phyloP scores from a whole-genome alignment of 2,113 vertebrate species.

The Galbula dea region DNA sequence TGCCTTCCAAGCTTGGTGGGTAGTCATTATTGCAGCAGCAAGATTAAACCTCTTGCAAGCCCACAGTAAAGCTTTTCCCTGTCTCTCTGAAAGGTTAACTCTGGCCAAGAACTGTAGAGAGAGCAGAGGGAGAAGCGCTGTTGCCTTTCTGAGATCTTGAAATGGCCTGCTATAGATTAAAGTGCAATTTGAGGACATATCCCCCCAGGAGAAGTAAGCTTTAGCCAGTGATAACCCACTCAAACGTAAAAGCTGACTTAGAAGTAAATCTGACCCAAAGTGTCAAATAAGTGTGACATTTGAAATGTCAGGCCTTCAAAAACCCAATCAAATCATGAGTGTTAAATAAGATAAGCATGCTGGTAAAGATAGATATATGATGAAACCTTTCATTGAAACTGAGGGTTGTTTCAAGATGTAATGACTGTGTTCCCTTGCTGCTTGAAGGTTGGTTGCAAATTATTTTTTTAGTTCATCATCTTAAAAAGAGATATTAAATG shows the following conservation, averaged over 20 bases:
- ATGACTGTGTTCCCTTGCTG: not conserved
- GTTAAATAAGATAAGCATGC: not conserved
- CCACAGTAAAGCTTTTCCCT: not conserved
- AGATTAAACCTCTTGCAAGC: not conserved
- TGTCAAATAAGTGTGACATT: not conserved
- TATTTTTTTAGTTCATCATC: not conserved
- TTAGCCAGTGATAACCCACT: not conserved
- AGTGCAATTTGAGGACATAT: not conserved
- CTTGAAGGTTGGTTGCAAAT: slow-evolving; percentile 27
- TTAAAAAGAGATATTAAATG: slow-evolving; percentile 9
- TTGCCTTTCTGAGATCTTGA: not conserved
- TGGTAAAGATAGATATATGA: not conserved
- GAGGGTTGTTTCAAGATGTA: not conserved
- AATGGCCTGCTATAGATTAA: not conserved
- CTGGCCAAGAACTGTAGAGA: not conserved
- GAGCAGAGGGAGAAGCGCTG: not conserved
- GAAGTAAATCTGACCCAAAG: not conserved
- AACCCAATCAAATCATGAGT: not conserved
- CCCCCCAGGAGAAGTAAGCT: not conserved
- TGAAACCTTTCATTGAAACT: not conserved
- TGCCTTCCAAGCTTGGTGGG: slow-evolving; percentile 15
- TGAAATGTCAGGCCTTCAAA: not conserved
- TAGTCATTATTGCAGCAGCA: not conserved
- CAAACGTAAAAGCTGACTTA: not conserved
- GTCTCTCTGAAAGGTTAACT: not conserved